phyloP scores from a whole-genome alignment of 2,113 vertebrate species.

The Calidris pugnax region DNA sequence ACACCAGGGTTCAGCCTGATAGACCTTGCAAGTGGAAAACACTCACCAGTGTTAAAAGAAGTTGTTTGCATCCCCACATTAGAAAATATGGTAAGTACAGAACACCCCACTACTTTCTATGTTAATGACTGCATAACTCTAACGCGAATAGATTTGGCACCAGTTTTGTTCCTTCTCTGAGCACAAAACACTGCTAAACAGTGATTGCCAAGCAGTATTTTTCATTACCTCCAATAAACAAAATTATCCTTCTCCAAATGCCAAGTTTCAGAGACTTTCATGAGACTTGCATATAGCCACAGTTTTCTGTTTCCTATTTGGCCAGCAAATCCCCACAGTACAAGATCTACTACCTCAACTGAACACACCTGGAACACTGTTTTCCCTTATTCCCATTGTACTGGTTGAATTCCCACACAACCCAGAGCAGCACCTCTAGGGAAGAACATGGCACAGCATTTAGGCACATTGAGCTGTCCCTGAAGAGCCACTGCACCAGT shows the following conservation, averaged over 20 bases:
- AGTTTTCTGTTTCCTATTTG: background rate
- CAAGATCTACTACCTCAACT: background rate
- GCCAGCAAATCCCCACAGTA: background rate
- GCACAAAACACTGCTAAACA: background rate
- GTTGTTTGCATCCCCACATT: background rate
- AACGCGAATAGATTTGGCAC: background rate
- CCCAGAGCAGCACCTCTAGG: accelerated
- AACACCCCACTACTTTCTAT: background rate
- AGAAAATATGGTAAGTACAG: accelerated
- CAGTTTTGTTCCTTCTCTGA: background rate
- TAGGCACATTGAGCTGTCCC: background rate
- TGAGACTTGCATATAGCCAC: background rate
- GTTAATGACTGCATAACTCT: background rate
- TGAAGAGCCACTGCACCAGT: background rate
- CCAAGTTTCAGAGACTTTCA: background rate
- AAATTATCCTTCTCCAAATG: background rate
- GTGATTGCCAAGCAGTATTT: background rate
- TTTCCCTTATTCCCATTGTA: too few species aligned
- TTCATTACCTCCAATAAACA: background rate
- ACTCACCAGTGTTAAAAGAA: background rate
- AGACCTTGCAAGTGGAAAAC: background rate
- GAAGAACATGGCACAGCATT: background rate
- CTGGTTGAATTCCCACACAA: background rate
- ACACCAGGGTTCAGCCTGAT: background rate
- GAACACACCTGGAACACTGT: background rate